Percentiles rank a stretch among this genome's conserved stretches.
Evolutionary conservation across 1,140 invertebrate species (phyloP).

Genomic region (Nebria ingens): DNA sequence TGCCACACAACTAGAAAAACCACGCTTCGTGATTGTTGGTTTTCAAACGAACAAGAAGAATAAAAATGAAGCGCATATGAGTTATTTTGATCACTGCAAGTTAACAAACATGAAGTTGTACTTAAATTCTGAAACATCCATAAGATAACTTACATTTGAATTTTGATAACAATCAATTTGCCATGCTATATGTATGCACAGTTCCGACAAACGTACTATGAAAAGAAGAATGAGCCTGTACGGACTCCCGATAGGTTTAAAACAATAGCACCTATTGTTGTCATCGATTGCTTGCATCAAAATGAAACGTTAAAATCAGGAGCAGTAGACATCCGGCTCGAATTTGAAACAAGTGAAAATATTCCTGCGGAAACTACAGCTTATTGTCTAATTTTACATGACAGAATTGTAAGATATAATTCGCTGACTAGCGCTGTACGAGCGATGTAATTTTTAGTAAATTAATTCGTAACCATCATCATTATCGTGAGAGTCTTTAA

Average conservation of each 20-base stretch:
- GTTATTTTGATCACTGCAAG: no score
- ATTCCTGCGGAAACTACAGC: no score
- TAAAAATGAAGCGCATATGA: no score
- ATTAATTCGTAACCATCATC: no score
- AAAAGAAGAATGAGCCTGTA: constrained; percentile 12
- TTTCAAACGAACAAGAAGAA: constrained; percentile 21
- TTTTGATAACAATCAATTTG: constrained; percentile 18
- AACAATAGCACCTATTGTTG: constrained; percentile 10
- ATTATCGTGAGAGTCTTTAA: no score
- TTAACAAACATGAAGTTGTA: no score
- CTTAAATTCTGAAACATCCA: constrained; percentile 19
- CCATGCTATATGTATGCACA: constrained; percentile 21
- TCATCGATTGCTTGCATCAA: no score
- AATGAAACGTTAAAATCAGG: no score
- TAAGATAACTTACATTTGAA: constrained; percentile 25
- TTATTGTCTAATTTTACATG: no score
- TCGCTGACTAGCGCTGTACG: not conserved
- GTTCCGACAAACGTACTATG: constrained; percentile 24
- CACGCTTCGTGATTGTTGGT: constrained; percentile 20
- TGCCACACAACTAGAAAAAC: constrained; percentile 16
- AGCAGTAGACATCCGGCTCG: no score
- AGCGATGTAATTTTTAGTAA: no score
- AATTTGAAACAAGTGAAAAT: no score
- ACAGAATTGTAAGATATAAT: not conserved
- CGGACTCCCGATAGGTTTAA: constrained; percentile 14